Evolutionary conservation across 2,888 invertebrate genomes (phyloP).

Genomic region (Tuberolachnus salignus): DNA sequence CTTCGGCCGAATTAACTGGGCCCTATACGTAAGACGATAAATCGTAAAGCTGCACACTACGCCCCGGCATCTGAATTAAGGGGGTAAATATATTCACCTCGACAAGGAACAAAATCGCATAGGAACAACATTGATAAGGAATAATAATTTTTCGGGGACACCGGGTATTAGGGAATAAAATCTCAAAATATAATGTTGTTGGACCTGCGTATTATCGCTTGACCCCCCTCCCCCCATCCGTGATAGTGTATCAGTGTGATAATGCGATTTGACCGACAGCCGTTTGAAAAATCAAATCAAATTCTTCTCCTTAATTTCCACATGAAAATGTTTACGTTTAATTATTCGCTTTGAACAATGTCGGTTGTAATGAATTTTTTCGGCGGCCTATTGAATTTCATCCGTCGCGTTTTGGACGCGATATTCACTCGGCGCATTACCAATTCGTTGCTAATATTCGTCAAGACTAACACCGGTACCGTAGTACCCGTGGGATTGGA

Average conservation of each 20-base stretch:
- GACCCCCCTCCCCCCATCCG: too few relatives aligned
- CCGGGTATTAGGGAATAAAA: too few relatives aligned
- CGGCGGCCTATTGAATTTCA: background rate
- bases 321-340: background rate
- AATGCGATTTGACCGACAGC: constrained; percentile 1
- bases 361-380: background rate
- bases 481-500: constrained; percentile 72
- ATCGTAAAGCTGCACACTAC: too few relatives aligned
- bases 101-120: too few relatives aligned
- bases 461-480: constrained; percentile 73
- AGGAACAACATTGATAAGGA: too few relatives aligned
- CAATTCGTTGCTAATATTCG: constrained; percentile 64
- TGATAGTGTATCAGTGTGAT: background rate
- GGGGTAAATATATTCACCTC: too few relatives aligned
- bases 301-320: background rate
- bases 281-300: background rate
- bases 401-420: constrained; percentile 29
- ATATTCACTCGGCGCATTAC: constrained; percentile 34
- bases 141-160: too few relatives aligned
- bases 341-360: background rate
- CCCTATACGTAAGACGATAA: too few relatives aligned
- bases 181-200: background rate
- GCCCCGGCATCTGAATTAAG: too few relatives aligned
- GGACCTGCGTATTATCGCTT: constrained; percentile 2
- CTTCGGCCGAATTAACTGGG: too few relatives aligned